phyloP scores from a whole-genome alignment of 2,888 invertebrate species.

The Danaus chrysippus region DNA sequence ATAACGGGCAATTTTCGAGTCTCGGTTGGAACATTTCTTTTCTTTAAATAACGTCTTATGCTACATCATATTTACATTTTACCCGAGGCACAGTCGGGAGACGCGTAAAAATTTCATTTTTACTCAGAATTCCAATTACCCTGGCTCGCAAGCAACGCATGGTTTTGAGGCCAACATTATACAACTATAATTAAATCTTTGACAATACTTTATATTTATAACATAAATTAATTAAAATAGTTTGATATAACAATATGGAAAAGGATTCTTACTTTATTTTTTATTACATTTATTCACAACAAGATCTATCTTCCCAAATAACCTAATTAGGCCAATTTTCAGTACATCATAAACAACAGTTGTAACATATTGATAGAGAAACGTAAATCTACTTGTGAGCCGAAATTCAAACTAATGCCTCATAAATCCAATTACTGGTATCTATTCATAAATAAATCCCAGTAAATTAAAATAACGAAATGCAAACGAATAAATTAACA shows the following conservation, averaged over 20 bases:
- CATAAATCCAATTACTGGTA: background rate
- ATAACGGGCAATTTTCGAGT: conserved; percentile 16
- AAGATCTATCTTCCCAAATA: too few relatives aligned
- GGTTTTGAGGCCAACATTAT: conserved; percentile 2
- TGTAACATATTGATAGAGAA: too few relatives aligned
- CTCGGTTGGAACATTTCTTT: conserved; percentile 15
- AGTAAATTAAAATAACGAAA: conserved; percentile 1
- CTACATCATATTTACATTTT: conserved; percentile 23
- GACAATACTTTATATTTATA: background rate
- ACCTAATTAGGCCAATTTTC: too few relatives aligned
- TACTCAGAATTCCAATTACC: conserved; percentile 22
- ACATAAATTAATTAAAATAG: too few relatives aligned
- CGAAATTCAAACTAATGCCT: background rate
- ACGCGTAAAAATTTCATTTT: conserved; percentile 24
- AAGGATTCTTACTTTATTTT: too few relatives aligned
- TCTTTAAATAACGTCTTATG: conserved; percentile 21
- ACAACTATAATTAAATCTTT: background rate
- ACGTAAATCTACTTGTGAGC: background rate
- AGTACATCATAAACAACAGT: too few relatives aligned
- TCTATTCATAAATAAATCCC: background rate
- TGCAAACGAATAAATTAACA: conserved; percentile 8
- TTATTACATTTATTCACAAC: too few relatives aligned
- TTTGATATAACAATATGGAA: too few relatives aligned
- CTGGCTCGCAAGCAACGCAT: conserved; percentile 1
- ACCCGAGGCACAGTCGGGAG: conserved; percentile 17